Evolutionary conservation across 2,797 vertebrate genomes (phyloP).

Genomic region (Orestias chungarensis): DNA sequence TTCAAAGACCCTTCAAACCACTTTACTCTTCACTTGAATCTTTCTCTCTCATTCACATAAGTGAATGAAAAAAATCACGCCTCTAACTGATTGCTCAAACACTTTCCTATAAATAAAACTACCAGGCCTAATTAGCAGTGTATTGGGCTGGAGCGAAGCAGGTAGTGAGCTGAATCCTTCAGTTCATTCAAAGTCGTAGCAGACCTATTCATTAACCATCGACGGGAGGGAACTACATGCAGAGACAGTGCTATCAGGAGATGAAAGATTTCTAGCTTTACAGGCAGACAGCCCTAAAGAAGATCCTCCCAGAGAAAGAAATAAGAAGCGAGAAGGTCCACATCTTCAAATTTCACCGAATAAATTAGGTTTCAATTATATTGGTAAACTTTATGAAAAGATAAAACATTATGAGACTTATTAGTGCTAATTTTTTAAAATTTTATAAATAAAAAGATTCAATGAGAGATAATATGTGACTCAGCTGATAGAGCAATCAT

Average conservation of each 20-base stretch:
- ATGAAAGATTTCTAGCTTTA: not conserved
- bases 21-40: not conserved
- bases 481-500: no score
- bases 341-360: not conserved
- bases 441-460: no score
- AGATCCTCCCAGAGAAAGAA: not conserved
- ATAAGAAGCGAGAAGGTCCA: not conserved
- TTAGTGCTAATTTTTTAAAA: no score
- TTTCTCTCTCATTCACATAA: not conserved
- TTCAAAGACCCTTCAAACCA: not conserved
- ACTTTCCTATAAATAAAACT: not conserved
- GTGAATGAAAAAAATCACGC: not conserved
- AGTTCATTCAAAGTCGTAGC: slow-evolving; percentile 20
- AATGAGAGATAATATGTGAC: no score
- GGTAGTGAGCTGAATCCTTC: slow-evolving; percentile 5
- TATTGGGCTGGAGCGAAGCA: not conserved
- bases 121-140: slow-evolving; percentile 20
- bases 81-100: not conserved
- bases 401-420: no score
- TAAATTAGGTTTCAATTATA: no score
- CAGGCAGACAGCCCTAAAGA: not conserved
- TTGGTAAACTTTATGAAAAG: no score
- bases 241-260: no score
- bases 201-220: not conserved
- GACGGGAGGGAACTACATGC: not conserved